Evolutionary conservation across 2,797 vertebrate genomes (phyloP), one percentile per base, ranked within the genome.

Genomic region (Halcyon badia): DNA sequence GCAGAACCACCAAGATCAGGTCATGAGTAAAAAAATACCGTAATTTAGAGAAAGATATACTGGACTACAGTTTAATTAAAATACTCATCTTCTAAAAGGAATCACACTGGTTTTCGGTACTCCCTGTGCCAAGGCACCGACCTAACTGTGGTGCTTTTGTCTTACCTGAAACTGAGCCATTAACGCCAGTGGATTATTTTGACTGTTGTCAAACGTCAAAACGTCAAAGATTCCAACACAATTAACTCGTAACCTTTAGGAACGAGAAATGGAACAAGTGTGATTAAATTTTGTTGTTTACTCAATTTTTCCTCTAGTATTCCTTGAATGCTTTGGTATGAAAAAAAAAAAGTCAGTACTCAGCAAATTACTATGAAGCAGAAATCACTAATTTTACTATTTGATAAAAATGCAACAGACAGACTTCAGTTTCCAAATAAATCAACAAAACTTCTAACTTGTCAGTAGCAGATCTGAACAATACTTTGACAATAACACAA

Each of bases 161-260:
- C 98, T 98, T 96, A 99, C 98, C 98, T 99, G 98, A 97, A 98
- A 99, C 96, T 99, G 99, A 97, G 99, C 99, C 99, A 99, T 99
- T 97, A 99, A 98, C 93, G 99, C 99, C 98, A 99, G 98, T 93
- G 99, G 99, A 98, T 99, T 99, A 97, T 98, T 99, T 98, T 99
- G 99, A 98, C 99, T 99, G 98, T 98, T 99, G 98, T 99, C 99
- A 98, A 99, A 99, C 25, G 99, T 99, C 98, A 99, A 99, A 98
- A 99, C 99, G 58, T 99, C 99, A 98, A 99, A 99, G 96, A 99
- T 98, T 83, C 99, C 99, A 94, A 99, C 99, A 96, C 99, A 99
- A 98, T 99, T 99, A 94, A 99, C 98, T 96, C 98, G 98, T 66
- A 99, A 98, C 97, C 98, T 99, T 97, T 66, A 96, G 73, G 39